Evolutionary conservation across 2,888 invertebrate genomes (phyloP).

Genomic region (Congeria kusceri): DNA sequence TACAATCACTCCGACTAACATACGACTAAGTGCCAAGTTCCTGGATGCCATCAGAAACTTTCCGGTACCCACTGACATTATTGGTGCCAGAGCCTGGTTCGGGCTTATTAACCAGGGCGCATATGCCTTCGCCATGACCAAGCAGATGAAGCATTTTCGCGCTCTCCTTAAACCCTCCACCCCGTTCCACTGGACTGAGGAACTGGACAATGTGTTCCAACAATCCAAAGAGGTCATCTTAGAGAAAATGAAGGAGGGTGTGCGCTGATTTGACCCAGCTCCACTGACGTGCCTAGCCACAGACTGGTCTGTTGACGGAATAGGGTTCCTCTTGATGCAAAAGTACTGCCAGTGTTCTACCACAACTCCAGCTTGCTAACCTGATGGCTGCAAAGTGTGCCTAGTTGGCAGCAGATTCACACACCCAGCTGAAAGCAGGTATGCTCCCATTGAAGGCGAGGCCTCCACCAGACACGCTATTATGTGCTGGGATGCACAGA

Average conservation of each 20-base stretch:
- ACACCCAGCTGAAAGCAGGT: conserved; percentile 47
- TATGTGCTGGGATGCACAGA: conserved; percentile 50
- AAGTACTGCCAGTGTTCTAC: conserved; percentile 55
- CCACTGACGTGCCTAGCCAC: conserved; percentile 56
- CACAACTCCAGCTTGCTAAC: conserved; percentile 53
- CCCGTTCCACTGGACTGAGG: conserved; percentile 49
- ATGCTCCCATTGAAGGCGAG: conserved; percentile 60
- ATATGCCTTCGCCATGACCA: conserved; percentile 60
- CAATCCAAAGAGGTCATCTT: conserved; percentile 53
- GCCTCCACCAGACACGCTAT: conserved; percentile 51
- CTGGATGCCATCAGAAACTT: conserved; percentile 61
- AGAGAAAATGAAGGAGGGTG: conserved; percentile 55
- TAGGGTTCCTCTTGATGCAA: conserved; percentile 63
- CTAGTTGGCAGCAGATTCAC: conserved; percentile 66
- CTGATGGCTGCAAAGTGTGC: conserved; percentile 54
- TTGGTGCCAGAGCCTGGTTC: conserved; percentile 65
- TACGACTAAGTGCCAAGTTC: conserved; percentile 62
- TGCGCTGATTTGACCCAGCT: conserved; percentile 52
- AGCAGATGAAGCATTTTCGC: conserved; percentile 54
- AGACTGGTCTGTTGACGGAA: conserved; percentile 61
- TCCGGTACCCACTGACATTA: conserved; percentile 58
- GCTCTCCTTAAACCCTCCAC: conserved; percentile 46
- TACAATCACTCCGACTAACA: conserved; percentile 48
- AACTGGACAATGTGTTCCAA: conserved; percentile 34
- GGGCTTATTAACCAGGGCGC: conserved; percentile 66